Percentiles rank a stretch among this genome's conserved stretches.
phyloP scores from a whole-genome alignment of 2,797 vertebrate species.

The Muscicapa comitata region DNA sequence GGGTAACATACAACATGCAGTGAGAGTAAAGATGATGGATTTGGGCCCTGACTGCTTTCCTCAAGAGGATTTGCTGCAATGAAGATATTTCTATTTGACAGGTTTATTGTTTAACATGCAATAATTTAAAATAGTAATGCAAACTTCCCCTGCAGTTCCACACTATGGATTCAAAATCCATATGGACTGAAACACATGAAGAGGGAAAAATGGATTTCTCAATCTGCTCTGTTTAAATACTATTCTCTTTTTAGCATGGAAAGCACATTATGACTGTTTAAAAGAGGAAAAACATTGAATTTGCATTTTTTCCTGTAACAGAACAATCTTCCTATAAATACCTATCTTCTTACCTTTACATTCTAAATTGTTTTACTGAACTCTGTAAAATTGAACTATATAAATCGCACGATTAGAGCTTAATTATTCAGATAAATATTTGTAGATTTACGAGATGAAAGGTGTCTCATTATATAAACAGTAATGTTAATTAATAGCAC shows the following conservation, averaged over 20 bases:
- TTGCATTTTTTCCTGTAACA: not conserved
- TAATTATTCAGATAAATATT: not conserved
- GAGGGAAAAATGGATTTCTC: conserved; percentile 31
- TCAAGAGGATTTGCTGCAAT: conserved; percentile 8
- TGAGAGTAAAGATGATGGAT: not conserved
- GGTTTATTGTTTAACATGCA: conserved; percentile 50
- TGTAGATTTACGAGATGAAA: not conserved
- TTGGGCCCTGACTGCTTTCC: not conserved
- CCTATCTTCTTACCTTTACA: not conserved
- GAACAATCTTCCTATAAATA: not conserved
- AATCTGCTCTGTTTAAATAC: conserved; percentile 9
- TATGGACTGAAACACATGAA: not conserved
- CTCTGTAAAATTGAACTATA: not conserved
- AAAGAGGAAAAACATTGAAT: not conserved
- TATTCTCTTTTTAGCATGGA: not conserved
- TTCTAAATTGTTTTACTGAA: not conserved
- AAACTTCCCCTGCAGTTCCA: not conserved
- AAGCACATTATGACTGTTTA: not conserved
- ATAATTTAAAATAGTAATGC: conserved; percentile 31
- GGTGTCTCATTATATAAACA: not conserved
- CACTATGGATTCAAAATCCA: conserved; percentile 6
- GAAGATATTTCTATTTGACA: conserved; percentile 46
- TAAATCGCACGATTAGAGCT: not conserved
- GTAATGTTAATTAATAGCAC: not conserved
- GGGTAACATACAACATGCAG: not conserved